A percentile compares a stretch with the other conserved stretches of the same genome.
Evolutionary conservation across 2,113 vertebrate species (phyloP).

Genomic region (Stictonetta naevosa): DNA sequence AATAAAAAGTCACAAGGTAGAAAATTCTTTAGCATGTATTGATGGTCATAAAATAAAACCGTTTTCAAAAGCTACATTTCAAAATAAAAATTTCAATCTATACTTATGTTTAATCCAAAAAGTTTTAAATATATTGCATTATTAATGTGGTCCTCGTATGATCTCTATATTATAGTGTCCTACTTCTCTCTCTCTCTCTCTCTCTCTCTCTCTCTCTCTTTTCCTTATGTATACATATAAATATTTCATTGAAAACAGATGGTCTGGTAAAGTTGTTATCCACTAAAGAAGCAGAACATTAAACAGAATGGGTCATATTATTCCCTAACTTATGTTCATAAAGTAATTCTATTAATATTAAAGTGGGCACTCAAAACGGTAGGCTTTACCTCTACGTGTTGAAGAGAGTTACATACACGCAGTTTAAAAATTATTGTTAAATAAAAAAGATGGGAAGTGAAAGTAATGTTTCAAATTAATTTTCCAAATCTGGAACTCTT

Average conservation of each 20-base stretch:
- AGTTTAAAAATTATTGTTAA: conserved; percentile 4
- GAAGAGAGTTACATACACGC: conserved; percentile 11
- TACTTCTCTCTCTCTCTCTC: not conserved
- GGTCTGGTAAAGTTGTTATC: conserved; percentile 35
- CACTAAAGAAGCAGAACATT: conserved; percentile 48
- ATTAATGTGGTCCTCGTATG: not conserved
- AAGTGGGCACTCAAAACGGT: conserved; percentile 2
- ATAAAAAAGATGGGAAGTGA: not conserved
- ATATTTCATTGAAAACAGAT: conserved; percentile 71
- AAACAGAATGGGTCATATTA: conserved; percentile 57
- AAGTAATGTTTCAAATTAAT: not conserved
- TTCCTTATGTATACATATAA: conserved; percentile 32
- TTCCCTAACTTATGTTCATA: conserved; percentile 25
- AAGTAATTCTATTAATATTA: conserved; percentile 47
- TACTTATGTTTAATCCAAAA: not conserved
- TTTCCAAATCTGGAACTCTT: not conserved
- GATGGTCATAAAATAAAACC: not conserved
- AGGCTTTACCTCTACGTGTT: not conserved
- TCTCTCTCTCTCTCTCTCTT: not conserved
- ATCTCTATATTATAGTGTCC: not conserved
- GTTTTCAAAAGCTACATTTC: not conserved
- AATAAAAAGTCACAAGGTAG: not conserved
- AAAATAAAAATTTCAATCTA: not conserved
- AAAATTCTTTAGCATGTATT: not conserved
- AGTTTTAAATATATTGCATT: not conserved